Base-by-base conservation (phyloP, 1,140 invertebrate genomes). In the Drosophila willistoni region DNA sequence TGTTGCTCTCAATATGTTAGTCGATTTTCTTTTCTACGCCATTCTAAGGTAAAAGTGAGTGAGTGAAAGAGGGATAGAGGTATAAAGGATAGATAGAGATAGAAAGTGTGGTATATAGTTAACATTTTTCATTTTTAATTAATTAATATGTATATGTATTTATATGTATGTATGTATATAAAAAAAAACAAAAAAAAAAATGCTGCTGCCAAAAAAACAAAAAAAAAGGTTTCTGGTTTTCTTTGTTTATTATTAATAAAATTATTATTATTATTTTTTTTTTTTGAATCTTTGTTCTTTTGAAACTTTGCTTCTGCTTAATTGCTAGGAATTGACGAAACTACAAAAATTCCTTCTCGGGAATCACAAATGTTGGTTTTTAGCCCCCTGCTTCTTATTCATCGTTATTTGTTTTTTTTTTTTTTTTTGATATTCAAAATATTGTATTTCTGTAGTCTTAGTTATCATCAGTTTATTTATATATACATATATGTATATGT, bases 291-390 rank as follows among this genome's bases (percentile, higher is more conserved):
- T 39, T 39, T 39, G 36, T 39, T 59, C 55, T 77, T 42, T 61
- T 76, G 60, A 76, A 76, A 82, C 65, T 79, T 73, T 77, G 72
- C 75, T 76, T 63, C 17, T 56, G 76, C 84, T 89, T 89, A 89
- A 60, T 13, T 77, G 71, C 84, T 89, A 89, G 78, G 67, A 89
- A 89, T 89, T 89, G 84, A 84, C 84, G 73, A 73, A 84, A 87
- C 83, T 87, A 79, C 77, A 82, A 74, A 82, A 85, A 82, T 87
- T 36, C 56, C 14, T 59, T 36, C 33, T 19, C 12, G 14, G 56
- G 56, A 36, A 61, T 75, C 68, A 77, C 36, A 74, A 70, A 73
- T 77, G 71, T 75, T 77, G 71, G 61, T 65, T 47, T 47, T 59
- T 13, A 71, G 59, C 66, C 66, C 60, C 68, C 44, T 55, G 22